phyloP scores from a whole-genome alignment of 2,888 invertebrate genomes.

The Eupithecia abbreviata region DNA sequence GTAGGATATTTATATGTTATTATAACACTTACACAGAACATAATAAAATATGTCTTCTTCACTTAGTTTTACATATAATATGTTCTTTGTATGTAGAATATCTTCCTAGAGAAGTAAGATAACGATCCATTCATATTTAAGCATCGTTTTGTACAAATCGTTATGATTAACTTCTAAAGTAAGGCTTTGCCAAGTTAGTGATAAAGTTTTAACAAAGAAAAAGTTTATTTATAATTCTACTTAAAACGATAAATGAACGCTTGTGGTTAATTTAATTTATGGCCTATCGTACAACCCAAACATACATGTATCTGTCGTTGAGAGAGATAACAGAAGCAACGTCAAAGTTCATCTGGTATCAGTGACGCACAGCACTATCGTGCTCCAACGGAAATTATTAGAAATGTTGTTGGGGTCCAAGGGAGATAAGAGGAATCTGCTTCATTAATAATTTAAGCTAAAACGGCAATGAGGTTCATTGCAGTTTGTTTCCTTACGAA shows the following conservation, averaged over 20 bases:
- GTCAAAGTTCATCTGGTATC: conserved; percentile 57
- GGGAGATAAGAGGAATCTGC: conserved; percentile 29
- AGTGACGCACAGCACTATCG: conserved; percentile 32
- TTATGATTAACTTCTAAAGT: background rate
- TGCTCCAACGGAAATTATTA: conserved; percentile 50
- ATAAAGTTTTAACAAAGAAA: background rate
- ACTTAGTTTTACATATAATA: too few relatives aligned
- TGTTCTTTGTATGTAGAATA: too few relatives aligned
- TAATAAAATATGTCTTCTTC: too few relatives aligned
- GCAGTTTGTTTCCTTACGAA: background rate
- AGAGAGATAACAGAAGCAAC: conserved; percentile 56
- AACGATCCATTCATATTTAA: background rate
- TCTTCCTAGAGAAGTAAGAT: background rate
- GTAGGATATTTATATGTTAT: too few relatives aligned
- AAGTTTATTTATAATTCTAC: background rate
- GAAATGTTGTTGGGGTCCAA: conserved; percentile 29
- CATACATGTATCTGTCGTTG: conserved; percentile 45
- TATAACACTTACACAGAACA: too few relatives aligned
- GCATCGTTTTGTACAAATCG: background rate
- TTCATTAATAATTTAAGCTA: background rate
- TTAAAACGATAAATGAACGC: background rate
- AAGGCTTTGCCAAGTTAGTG: background rate
- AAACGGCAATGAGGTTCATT: background rate
- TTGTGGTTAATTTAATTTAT: background rate
- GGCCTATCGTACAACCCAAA: conserved; percentile 26